Percentiles rank a stretch among this genome's conserved stretches.
phyloP scores from a whole-genome alignment of 30 jellyfish, hydroid and myxozoan species.

The Phacellophora camtschatica region DNA sequence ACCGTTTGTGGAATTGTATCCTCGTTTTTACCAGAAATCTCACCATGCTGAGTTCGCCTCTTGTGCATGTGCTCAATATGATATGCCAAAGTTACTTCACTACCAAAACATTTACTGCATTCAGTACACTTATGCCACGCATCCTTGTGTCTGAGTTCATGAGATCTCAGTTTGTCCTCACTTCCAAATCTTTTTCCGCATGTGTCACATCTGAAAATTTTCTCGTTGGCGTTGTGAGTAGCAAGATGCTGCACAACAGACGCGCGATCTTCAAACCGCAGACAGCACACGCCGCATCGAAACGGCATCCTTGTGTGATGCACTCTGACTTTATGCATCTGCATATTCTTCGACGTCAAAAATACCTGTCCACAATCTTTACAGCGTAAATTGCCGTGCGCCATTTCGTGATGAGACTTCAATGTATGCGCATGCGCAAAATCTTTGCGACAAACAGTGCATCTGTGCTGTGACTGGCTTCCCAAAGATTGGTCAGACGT shows the following conservation, averaged over 20 bases:
- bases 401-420: slow-evolving; percentile 39
- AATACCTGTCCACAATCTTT: slow-evolving; percentile 70
- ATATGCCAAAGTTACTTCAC: slow-evolving; percentile 51
- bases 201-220: slow-evolving; percentile 71
- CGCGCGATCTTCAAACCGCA: slow-evolving; percentile 77
- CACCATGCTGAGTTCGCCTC: slow-evolving; percentile 8
- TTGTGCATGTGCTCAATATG: slow-evolving; percentile 74
- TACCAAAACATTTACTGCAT: slow-evolving; percentile 61
- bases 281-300: slow-evolving; percentile 88
- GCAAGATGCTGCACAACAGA: slow-evolving; percentile 89
- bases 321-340: slow-evolving; percentile 74
- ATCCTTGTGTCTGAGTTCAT: slow-evolving; percentile 65
- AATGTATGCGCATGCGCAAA: slow-evolving; percentile 38
- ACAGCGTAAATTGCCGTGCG: slow-evolving; percentile 62
- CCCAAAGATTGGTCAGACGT: not conserved
- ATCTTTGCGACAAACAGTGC: slow-evolving; percentile 67
- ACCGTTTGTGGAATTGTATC: not conserved
- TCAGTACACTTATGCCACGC: slow-evolving; percentile 75
- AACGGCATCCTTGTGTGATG: slow-evolving; percentile 89
- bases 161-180: slow-evolving; percentile 76
- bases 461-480: not conserved
- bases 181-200: slow-evolving; percentile 82
- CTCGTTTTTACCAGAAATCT: not conserved
- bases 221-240: slow-evolving; percentile 67
- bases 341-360: slow-evolving; percentile 69